Percentiles rank a stretch among this genome's conserved stretches.
Evolutionary conservation across 2,113 vertebrate species (phyloP).

Genomic region (Dolichotis patagonum): DNA sequence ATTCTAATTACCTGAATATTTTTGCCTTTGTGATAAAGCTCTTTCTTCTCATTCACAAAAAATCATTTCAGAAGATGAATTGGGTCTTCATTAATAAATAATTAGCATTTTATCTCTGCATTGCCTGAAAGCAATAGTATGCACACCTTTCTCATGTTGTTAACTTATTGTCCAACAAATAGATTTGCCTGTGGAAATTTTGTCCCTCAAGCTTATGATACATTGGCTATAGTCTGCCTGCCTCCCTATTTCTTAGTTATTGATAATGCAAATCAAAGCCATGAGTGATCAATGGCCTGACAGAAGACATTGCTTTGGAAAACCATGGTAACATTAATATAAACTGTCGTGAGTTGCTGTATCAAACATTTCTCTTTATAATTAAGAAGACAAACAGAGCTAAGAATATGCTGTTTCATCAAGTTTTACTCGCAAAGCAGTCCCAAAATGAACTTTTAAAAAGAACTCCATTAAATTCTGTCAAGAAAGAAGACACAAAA

Average conservation of each 20-base stretch:
- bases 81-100: slow-evolving; percentile 78
- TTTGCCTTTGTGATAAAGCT: slow-evolving; percentile 62
- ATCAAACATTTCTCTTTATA: slow-evolving; percentile 67
- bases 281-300: slow-evolving; percentile 67
- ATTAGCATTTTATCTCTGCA: slow-evolving; percentile 73
- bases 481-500: slow-evolving; percentile 13
- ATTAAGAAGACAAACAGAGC: slow-evolving; percentile 71
- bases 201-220: slow-evolving; percentile 39
- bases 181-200: slow-evolving; percentile 42
- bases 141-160: slow-evolving; percentile 45
- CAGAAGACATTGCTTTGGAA: slow-evolving; percentile 49
- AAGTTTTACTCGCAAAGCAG: slow-evolving; percentile 44
- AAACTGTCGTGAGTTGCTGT: slow-evolving; percentile 24
- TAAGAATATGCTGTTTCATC: slow-evolving; percentile 65
- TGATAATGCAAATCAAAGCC: slow-evolving; percentile 57
- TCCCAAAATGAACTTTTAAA: slow-evolving; percentile 50
- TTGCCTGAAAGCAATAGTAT: slow-evolving; percentile 72
- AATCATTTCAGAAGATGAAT: slow-evolving; percentile 74
- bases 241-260: slow-evolving; percentile 53
- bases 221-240: slow-evolving; percentile 29
- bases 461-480: neutral
- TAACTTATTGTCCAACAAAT: slow-evolving; percentile 72
- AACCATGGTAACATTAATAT: slow-evolving; percentile 53
- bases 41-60: slow-evolving; percentile 58
- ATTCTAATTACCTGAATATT: slow-evolving; percentile 70